Base-by-base conservation (phyloP, 2,113 vertebrate species). In the Brachirus orientalis region DNA sequence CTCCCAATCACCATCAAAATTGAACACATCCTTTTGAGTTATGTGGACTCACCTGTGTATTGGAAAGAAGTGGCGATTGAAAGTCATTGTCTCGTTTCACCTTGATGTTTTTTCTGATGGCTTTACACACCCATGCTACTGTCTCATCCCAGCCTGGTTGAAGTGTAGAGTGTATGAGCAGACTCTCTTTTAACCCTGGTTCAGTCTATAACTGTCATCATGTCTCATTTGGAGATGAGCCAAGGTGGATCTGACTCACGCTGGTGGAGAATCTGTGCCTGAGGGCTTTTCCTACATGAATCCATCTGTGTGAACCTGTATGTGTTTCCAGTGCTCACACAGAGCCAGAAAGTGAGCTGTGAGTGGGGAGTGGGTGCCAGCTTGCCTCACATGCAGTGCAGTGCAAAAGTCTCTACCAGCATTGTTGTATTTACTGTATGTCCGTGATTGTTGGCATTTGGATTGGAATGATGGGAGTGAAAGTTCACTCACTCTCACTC, bases 171-270 rank as follows among this genome's bases (percentile, higher is more conserved):
- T 44, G 18, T 33, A 20, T 12, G 43, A n/a, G 13, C 48, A 53
- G 7, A 57, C 0, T 18, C 8, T 60, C 1, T 19, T 7, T n/a
- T n/a, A n/a, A n/a, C n/a, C n/a, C 12, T 35, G 41, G 55, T 20
- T 66, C 35, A 10, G 17, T 22, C 22, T 14, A 37, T 3, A 43
- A 22, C 41, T 83, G 69, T 50, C 63, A 77, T 78, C 19, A 53
- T 43, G 48, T 72, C 75, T 79, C 7, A 1, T 40, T 36, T 65
- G 63, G 81, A 76, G 56, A 12, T 58, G 40, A 57, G 63, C 38
- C 74, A 52, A 60, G 56, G 71, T 53, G 2, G 7, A 14, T 59
- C 43, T 88, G 84, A 87, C 38, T 87, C 82, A 88, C 2, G 8
- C 4, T 14, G 13, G 20, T 20, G 14, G 12, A 69, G 6, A 33